Evolutionary conservation across 2,113 vertebrate genomes (phyloP).

Genomic region (Benitochromis conjunctus): DNA sequence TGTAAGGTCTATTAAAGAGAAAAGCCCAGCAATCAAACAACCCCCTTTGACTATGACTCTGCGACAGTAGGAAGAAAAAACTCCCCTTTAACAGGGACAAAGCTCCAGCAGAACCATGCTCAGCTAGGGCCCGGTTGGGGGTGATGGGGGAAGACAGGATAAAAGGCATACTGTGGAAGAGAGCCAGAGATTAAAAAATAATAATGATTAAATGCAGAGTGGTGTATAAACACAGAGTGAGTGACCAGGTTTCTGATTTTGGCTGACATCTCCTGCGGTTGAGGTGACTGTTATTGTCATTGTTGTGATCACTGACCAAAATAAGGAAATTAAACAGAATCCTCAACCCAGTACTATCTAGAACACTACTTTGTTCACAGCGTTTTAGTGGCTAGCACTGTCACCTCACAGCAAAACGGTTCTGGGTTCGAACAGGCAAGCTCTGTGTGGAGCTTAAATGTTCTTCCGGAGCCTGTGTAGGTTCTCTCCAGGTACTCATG

Average conservation of each 20-base stretch:
- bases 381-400: not conserved
- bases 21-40: not conserved
- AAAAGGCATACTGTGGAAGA: not conserved
- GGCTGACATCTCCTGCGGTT: not conserved
- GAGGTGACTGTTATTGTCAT: not conserved
- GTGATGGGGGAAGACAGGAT: not conserved
- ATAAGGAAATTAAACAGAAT: not conserved
- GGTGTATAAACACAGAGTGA: not conserved
- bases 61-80: not conserved
- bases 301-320: not conserved
- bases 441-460: not conserved
- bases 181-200: not conserved
- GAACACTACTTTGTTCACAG: not conserved
- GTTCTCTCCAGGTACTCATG: not conserved
- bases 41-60: not conserved
- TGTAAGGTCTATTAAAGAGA: not conserved
- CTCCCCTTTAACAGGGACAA: not conserved
- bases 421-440: not conserved
- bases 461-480: not conserved
- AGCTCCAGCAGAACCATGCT: not conserved
- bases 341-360: not conserved
- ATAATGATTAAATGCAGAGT: not conserved
- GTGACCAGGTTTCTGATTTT: not conserved
- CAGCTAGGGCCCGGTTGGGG: not conserved
- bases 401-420: not conserved